Conservation (phyloP, 64 coral and sea anemone genomes). For the Catalaphyllia jardinei region DNA sequence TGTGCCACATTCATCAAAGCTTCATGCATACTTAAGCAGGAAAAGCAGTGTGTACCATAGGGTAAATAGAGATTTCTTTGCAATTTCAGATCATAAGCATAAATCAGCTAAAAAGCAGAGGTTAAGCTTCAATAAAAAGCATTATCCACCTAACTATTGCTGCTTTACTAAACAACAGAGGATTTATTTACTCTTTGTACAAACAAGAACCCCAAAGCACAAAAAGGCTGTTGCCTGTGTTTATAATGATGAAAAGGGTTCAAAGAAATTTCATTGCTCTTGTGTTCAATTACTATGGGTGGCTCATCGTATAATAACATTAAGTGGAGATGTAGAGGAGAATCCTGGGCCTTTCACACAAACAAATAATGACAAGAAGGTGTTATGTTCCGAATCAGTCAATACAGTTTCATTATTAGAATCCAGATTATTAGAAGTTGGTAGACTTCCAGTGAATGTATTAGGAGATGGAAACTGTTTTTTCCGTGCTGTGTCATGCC, state of each 20-base stretch:
- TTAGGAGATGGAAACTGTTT: too few species aligned
- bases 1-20: constrained; percentile 58
- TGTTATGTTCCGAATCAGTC: too few species aligned
- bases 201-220: constrained; percentile 26
- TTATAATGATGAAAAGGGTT: constrained; percentile 34
- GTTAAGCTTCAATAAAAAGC: constrained; percentile 29
- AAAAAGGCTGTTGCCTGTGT: constrained; percentile 21
- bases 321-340: constrained; percentile 22
- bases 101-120: constrained; percentile 53
- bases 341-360: too few species aligned
- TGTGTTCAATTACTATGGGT: constrained; percentile 19
- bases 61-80: constrained; percentile 39
- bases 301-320: constrained; percentile 14
- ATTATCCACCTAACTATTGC: background rate
- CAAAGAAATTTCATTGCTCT: constrained; percentile 35
- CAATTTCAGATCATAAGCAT: constrained; percentile 46
- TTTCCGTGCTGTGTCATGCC: too few species aligned
- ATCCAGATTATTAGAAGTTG: too few species aligned
- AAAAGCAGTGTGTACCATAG: constrained; percentile 53
- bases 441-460: too few species aligned
- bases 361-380: too few species aligned
- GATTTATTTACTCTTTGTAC: too few species aligned
- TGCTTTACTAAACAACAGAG: constrained; percentile 9
- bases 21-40: constrained; percentile 47
- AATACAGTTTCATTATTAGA: too few species aligned